Conservation (phyloP, 92 coral and sea anemone species). For the Nematostella vectensis region DNA sequence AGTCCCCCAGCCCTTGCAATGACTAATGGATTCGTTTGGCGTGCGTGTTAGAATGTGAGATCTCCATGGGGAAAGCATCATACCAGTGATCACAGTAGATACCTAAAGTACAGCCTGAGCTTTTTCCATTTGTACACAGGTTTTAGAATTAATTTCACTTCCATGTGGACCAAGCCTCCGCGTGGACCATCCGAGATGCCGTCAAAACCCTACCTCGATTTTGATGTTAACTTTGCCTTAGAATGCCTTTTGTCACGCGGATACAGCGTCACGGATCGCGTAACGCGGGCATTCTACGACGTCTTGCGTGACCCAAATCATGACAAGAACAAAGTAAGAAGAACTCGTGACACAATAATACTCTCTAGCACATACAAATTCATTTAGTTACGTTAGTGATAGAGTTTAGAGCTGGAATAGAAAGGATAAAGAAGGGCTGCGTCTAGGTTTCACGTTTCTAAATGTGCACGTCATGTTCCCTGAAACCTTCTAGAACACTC, state of each 20-base stretch:
- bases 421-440: not conserved
- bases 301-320: slow-evolving; percentile 33
- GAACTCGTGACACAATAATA: too few relatives aligned
- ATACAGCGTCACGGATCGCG: slow-evolving; percentile 61
- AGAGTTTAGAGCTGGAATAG: too few relatives aligned
- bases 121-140: slow-evolving; percentile 20
- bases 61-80: not conserved
- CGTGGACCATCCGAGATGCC: slow-evolving; percentile 40
- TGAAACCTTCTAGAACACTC: too few relatives aligned
- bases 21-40: too few relatives aligned
- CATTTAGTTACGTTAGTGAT: too few relatives aligned
- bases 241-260: slow-evolving; percentile 82
- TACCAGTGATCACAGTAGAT: too few relatives aligned
- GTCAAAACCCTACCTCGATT: slow-evolving; percentile 32
- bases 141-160: slow-evolving; percentile 42
- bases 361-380: too few relatives aligned
- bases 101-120: too few relatives aligned
- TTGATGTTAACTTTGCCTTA: slow-evolving; percentile 59
- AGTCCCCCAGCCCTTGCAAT: too few relatives aligned
- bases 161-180: slow-evolving; percentile 33
- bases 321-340: too few relatives aligned
- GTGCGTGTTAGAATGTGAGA: too few relatives aligned
- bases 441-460: not conserved
- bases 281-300: slow-evolving; percentile 52
- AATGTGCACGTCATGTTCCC: too few relatives aligned